Percentiles rank a stretch among this genome's conserved stretches.
Evolutionary conservation across 2,888 invertebrate species (phyloP).

Genomic region (Ptychoptera albimana): DNA sequence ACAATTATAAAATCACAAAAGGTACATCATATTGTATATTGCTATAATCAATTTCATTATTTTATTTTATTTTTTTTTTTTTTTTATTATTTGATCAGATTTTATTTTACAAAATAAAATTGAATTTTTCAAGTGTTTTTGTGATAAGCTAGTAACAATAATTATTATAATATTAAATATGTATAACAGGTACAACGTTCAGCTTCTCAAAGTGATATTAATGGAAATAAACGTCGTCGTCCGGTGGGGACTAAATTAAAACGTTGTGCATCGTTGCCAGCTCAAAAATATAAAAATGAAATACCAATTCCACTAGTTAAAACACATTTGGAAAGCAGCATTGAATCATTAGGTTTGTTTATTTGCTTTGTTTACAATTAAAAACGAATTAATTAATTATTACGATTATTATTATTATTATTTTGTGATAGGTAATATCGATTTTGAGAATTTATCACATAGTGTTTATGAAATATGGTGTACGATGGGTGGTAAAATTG

Average conservation of each 20-base stretch:
- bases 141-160: conserved; percentile 4
- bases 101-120: conserved; percentile 1
- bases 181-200: conserved; percentile 33
- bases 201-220: conserved; percentile 38
- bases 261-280: conserved; percentile 39
- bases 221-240: conserved; percentile 25
- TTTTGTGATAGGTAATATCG: conserved; percentile 18
- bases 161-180: conserved; percentile 7
- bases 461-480: conserved; percentile 47
- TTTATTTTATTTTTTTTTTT: background rate
- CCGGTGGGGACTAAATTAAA: conserved; percentile 33
- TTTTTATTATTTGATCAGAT: background rate
- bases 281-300: conserved; percentile 20
- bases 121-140: background rate
- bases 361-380: background rate
- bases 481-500: conserved; percentile 33
- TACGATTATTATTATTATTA: background rate
- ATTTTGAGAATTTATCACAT: conserved; percentile 33
- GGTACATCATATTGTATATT: background rate
- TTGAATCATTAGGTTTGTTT: conserved; percentile 28
- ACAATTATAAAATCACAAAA: conserved; percentile 16
- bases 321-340: conserved; percentile 24
- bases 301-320: conserved; percentile 16
- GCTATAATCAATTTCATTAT: background rate
- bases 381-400: background rate